Base-by-base conservation (phyloP, 1,140 invertebrate genomes). In the Eupristina koningsbergeri region DNA sequence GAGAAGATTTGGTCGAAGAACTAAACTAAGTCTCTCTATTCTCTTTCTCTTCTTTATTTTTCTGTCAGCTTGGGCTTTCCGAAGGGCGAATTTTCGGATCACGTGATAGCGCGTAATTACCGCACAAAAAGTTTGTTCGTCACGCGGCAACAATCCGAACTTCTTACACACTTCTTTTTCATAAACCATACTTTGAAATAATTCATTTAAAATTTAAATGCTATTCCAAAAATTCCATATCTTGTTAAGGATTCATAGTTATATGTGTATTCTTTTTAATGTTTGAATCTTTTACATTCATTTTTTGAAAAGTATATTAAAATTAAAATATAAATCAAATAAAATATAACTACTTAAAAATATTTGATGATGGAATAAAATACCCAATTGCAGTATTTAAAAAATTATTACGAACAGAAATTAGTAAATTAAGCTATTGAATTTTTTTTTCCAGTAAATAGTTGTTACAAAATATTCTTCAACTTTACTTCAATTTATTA, bases 1-100 rank as follows among this genome's bases (percentile, higher is more conserved):
- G 77, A 78, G 80, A 86, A 86, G 81, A 80, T 80, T 47, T 47
- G 71, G 41, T 36, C 39, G 81, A 86, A 85, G 81, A 80, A 53
- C 63, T 69, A 50, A 50, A 45, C 47, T 36, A 41, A 61, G 67
- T 77, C 61, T 39, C 50, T 53, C 58, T 26, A 29, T 31, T 39
- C 61, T 61, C 41, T 78, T n/a, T 64, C 67, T 80, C 15, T 47
- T 19, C 36, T 41, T 84, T 26, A 63, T 58, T 58, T 61, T 75
- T 64, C 78, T 19, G 31, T 61, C 41, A 50, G n/a, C n/a, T 81
- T n/a, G 11, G 36, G 73, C 6, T 26, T 71, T 71, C 71, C 22
- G 22, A 29, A 34, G 36, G 75, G 75, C 39, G 61, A 29, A 34
- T 13, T 34, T 19, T 31, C 61, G n/a, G 8, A 29, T 29, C 31